Conservation (phyloP, 2,797 vertebrate species). For the Pyrocephalus nanus region DNA sequence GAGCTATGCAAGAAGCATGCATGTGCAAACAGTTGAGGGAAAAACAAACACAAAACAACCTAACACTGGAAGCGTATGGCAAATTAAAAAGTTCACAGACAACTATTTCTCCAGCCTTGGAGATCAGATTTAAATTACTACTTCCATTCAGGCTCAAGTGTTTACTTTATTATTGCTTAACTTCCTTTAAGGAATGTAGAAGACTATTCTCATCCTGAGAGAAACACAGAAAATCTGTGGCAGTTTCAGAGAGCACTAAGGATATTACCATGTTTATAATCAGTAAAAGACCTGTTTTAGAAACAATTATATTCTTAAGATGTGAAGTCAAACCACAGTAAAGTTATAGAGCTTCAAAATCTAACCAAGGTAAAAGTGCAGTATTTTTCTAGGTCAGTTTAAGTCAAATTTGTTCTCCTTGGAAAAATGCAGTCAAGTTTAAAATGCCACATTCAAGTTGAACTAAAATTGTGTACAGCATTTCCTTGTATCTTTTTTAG, state of each 20-base stretch:
- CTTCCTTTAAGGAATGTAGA: constrained; percentile 44
- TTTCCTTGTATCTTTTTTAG: neutral
- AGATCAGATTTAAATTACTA: neutral
- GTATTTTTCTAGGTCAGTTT: constrained; percentile 36
- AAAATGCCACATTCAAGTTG: neutral
- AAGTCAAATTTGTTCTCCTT: constrained; percentile 13
- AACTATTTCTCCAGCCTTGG: neutral
- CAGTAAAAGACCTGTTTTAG: constrained; percentile 43
- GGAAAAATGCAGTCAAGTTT: constrained; percentile 22
- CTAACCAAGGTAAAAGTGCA: neutral
- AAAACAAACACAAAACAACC: constrained; percentile 30
- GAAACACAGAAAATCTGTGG: neutral
- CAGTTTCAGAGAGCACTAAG: constrained; percentile 13
- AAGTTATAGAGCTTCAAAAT: constrained; percentile 4
- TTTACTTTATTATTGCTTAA: constrained; percentile 13
- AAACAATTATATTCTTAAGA: constrained; percentile 11
- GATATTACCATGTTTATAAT: constrained; percentile 34
- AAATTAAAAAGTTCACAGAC: constrained; percentile 13
- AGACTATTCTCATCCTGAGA: constrained; percentile 28
- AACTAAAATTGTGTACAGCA: neutral
- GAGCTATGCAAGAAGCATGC: constrained; percentile 22
- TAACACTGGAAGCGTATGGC: neutral
- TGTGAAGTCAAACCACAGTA: neutral
- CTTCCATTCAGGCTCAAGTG: neutral
- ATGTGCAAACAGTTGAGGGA: constrained; percentile 11